A percentile compares a stretch with the other conserved stretches of the same genome.
These are phyloP conservation scores for Falco punctatus DNA, from an alignment of 2,113 vertebrate genomes.

Conservation along the genomic window DNA sequence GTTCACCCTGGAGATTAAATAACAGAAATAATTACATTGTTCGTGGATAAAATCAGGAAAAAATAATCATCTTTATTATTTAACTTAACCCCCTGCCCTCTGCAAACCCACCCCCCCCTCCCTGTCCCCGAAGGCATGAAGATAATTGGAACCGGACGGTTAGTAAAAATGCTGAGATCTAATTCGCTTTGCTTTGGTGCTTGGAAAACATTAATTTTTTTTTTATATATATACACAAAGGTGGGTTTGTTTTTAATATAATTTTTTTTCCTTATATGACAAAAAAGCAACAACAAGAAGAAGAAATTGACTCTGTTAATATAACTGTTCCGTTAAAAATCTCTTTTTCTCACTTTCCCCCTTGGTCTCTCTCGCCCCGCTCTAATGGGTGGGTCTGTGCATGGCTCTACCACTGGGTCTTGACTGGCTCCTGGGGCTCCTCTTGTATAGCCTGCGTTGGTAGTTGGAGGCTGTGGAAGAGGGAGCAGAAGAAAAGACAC, in stretches of 20 bases:
- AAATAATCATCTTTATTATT: conserved; percentile 83
- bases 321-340: conserved; percentile 77
- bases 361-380: conserved; percentile 40
- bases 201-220: conserved; percentile 38
- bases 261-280: conserved; percentile 80
- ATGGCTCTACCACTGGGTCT: conserved; percentile 71
- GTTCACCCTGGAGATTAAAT: conserved; percentile 74
- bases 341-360: conserved; percentile 62
- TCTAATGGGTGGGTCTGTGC: conserved; percentile 77
- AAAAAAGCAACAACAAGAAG: conserved; percentile 78
- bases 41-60: conserved; percentile 77
- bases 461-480: conserved; percentile 73
- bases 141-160: conserved; percentile 74
- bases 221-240: conserved; percentile 77
- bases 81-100: conserved; percentile 76
- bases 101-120: conserved; percentile 70
- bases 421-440: conserved; percentile 75
- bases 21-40: conserved; percentile 77
- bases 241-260: conserved; percentile 78
- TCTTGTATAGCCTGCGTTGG: conserved; percentile 79
- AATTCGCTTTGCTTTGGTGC: conserved; percentile 85
- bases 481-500: conserved; percentile 21
- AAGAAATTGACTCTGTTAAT: conserved; percentile 76
- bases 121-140: conserved; percentile 76
- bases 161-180: conserved; percentile 74